Conservation (phyloP, 2,113 vertebrate species). For the Dunckerocampus dactyliophorus region DNA sequence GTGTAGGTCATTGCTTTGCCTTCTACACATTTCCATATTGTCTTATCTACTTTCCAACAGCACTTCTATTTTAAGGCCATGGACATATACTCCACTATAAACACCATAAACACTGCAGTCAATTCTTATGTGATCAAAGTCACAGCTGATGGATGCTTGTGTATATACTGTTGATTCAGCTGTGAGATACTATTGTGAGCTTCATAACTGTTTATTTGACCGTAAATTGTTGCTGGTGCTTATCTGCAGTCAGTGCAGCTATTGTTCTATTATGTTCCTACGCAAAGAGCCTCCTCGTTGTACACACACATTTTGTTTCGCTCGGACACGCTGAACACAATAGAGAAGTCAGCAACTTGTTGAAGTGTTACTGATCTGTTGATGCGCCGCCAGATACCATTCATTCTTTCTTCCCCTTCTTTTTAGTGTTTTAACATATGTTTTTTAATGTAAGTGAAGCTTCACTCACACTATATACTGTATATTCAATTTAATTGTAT, state of each 20-base stretch:
- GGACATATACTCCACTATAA: constrained; percentile 46
- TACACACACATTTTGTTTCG: constrained; percentile 53
- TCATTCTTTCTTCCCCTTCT: constrained; percentile 25
- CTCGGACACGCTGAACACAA: constrained; percentile 55
- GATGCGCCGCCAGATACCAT: constrained; percentile 48
- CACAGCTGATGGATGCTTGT: constrained; percentile 43
- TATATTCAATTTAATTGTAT: background rate
- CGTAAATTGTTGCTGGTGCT: constrained; percentile 63
- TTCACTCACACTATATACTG: background rate
- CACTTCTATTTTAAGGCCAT: constrained; percentile 43
- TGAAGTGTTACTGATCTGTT: constrained; percentile 66
- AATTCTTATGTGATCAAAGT: constrained; percentile 57
- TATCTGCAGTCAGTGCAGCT: constrained; percentile 57
- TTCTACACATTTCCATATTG: background rate
- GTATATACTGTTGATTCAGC: constrained; percentile 70
- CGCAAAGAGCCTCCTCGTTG: constrained; percentile 36
- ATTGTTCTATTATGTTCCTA: constrained; percentile 66
- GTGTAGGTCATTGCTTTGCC: background rate
- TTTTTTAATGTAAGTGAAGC: background rate
- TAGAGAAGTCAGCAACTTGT: constrained; percentile 59
- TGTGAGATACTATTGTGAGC: constrained; percentile 65
- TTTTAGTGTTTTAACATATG: constrained; percentile 24
- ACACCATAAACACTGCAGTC: constrained; percentile 46
- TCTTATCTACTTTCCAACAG: constrained; percentile 39
- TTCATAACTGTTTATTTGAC: constrained; percentile 70